phyloP scores from a whole-genome alignment of 2,113 vertebrate species.

The Tapirus terrestris region DNA sequence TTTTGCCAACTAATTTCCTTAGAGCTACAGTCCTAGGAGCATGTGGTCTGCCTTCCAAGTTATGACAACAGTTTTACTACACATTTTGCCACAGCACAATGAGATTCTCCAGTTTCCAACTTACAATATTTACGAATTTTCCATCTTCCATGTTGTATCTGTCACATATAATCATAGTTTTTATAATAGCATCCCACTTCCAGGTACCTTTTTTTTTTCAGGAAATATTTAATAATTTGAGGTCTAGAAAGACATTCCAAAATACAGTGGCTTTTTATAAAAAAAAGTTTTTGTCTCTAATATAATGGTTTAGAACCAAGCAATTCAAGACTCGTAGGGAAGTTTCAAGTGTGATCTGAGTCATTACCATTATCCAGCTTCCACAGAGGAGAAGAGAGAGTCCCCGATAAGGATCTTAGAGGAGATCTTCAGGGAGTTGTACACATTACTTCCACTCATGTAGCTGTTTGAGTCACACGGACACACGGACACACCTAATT shows the following conservation, averaged over 20 bases:
- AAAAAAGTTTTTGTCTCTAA: not conserved
- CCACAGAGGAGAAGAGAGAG: not conserved
- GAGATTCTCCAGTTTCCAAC: not conserved
- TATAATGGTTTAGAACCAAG: not conserved
- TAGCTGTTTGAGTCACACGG: no score
- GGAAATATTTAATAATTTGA: not conserved
- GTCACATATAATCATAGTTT: not conserved
- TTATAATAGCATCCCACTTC: not conserved
- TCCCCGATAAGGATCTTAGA: not conserved
- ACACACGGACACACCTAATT: not conserved
- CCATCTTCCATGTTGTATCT: not conserved
- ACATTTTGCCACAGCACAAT: not conserved
- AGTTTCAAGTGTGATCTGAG: not conserved
- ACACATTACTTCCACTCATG: not conserved
- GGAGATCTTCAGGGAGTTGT: not conserved
- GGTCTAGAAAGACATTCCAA: not conserved
- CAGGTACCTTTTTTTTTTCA: not conserved
- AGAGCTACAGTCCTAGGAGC: not conserved
- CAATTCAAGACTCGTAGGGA: not conserved
- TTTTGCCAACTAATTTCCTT: not conserved
- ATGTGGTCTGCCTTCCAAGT: not conserved
- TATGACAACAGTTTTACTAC: not conserved
- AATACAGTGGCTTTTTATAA: not conserved
- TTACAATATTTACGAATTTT: constrained; percentile 32
- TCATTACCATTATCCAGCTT: not conserved